These are phyloP conservation scores for Phengaris arion DNA, from an alignment of 2,888 invertebrate species.

Conservation along the genomic window DNA sequence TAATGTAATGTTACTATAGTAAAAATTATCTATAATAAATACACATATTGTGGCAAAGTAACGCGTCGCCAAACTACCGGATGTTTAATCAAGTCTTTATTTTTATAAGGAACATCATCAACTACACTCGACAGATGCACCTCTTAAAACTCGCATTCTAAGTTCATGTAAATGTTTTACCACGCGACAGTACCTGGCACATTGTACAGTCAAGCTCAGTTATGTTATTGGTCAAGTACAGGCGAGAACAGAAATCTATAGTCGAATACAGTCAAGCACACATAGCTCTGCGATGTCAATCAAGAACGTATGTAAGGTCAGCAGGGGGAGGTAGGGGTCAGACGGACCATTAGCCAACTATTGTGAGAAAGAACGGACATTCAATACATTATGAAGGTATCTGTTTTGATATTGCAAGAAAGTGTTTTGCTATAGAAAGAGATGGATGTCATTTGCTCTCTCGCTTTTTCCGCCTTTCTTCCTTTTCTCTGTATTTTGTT, in stretches of 20 bases:
- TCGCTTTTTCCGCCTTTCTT: background rate
- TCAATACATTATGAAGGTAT: too few species aligned
- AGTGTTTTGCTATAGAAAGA: conserved; percentile 2
- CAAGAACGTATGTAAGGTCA: background rate
- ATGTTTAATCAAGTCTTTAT: too few species aligned
- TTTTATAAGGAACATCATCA: too few species aligned
- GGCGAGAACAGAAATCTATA: background rate
- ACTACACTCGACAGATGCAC: too few species aligned
- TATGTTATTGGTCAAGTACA: background rate
- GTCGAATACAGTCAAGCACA: background rate
- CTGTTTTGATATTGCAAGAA: background rate
- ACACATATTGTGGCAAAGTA: too few species aligned
- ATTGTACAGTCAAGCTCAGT: background rate
- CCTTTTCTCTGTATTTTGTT: background rate
- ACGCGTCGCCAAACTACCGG: too few species aligned
- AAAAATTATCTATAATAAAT: too few species aligned
- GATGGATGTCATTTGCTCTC: background rate
- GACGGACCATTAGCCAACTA: conserved; percentile 5
- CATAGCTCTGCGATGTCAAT: background rate
- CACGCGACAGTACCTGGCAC: too few species aligned
- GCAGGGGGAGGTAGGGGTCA: background rate
- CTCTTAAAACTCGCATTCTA: too few species aligned
- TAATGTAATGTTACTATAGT: too few species aligned
- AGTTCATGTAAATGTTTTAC: too few species aligned
- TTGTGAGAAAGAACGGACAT: background rate